Percentiles rank a stretch among this genome's conserved stretches.
Evolutionary conservation across 2,113 vertebrate genomes (phyloP).

Genomic region (Mustelus asterias): DNA sequence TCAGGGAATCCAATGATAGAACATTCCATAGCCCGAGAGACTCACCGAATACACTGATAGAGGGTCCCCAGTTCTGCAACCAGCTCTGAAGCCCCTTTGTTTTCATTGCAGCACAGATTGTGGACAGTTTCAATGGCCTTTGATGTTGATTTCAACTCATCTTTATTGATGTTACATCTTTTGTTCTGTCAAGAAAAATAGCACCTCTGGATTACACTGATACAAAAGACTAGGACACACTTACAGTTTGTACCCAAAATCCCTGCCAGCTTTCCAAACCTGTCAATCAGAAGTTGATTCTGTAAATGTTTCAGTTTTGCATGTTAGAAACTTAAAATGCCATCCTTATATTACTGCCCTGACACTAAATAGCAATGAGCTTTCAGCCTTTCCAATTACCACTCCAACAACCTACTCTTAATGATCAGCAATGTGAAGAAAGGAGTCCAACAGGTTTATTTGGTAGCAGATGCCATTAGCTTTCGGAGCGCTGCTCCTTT

Average conservation of each 20-base stretch:
- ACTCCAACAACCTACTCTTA: background rate
- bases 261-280: background rate
- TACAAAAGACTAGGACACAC: background rate
- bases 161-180: constrained; percentile 92
- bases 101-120: constrained; percentile 93
- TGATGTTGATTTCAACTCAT: constrained; percentile 90
- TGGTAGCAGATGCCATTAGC: too few relatives aligned
- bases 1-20: background rate
- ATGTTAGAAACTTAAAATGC: background rate
- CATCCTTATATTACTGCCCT: background rate
- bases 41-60: constrained; percentile 83
- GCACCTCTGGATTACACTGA: background rate
- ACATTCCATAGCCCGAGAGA: background rate
- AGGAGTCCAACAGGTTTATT: too few relatives aligned
- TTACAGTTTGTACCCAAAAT: background rate
- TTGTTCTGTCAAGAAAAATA: constrained; percentile 70
- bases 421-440: background rate
- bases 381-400: background rate
- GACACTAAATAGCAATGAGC: background rate
- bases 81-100: constrained; percentile 92
- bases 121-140: constrained; percentile 95
- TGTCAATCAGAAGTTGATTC: background rate
- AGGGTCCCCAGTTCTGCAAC: constrained; percentile 91
- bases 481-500: too few relatives aligned
- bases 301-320: background rate